Percentiles rank a stretch among this genome's conserved stretches.
Conservation (phyloP, 2,797 vertebrate genomes). For the Lagorchestes hirsutus region DNA sequence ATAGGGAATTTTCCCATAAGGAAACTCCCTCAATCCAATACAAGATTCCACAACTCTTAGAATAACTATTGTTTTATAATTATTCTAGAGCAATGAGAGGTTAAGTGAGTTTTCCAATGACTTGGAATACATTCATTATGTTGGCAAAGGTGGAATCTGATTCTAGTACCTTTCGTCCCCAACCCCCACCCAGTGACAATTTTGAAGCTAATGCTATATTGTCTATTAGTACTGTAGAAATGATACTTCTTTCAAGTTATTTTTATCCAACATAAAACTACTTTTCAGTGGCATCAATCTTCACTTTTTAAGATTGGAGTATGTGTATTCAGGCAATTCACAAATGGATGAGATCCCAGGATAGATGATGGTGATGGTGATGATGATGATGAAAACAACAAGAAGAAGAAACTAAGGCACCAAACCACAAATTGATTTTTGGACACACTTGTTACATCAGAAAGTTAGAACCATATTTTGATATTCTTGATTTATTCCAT, state of each 20-base stretch:
- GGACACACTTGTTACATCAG: background rate
- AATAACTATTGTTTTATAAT: background rate
- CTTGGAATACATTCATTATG: background rate
- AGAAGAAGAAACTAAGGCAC: background rate
- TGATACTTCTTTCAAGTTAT: background rate
- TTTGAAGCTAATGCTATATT: background rate
- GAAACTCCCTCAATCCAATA: background rate
- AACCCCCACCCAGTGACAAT: background rate
- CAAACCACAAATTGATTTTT: background rate
- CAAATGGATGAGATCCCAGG: background rate
- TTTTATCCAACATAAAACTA: background rate
- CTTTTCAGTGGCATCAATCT: background rate
- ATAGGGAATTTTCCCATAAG: background rate
- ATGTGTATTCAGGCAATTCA: background rate
- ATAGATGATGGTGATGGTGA: background rate
- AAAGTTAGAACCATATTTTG: no score
- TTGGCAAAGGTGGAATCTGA: background rate
- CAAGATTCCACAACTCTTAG: background rate
- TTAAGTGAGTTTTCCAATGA: background rate
- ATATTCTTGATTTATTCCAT: background rate
- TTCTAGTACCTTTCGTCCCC: background rate
- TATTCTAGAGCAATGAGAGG: background rate
- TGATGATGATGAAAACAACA: no score
- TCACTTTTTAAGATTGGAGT: background rate
- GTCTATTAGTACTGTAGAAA: background rate